Conservation (phyloP, 1,140 invertebrate genomes). For the Philopotamus ludificatus region DNA sequence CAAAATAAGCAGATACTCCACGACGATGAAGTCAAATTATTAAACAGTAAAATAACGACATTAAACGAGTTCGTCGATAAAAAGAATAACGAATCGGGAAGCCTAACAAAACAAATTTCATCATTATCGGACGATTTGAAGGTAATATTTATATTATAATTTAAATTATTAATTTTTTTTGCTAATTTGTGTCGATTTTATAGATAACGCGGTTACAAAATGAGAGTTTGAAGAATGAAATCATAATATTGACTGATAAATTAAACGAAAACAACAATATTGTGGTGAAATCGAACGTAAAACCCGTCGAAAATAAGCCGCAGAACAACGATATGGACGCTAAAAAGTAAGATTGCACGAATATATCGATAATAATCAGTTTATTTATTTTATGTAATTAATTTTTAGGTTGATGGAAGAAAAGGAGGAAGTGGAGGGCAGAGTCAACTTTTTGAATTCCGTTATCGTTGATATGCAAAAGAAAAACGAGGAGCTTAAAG, state of each 20-base stretch:
- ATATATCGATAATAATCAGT: not conserved
- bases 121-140: conserved; percentile 51
- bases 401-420: conserved; percentile 59
- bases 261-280: conserved; percentile 32
- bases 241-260: conserved; percentile 26
- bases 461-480: conserved; percentile 94
- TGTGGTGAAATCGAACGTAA: conserved; percentile 14
- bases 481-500: conserved; percentile 83
- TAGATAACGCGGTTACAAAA: not conserved
- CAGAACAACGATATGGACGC: conserved; percentile 2
- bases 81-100: conserved; percentile 48
- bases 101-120: conserved; percentile 48
- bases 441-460: conserved; percentile 92
- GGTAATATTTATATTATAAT: conserved; percentile 44
- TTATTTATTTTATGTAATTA: not conserved
- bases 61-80: conserved; percentile 48
- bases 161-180: not conserved
- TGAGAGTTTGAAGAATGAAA: conserved; percentile 27
- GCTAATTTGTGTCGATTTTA: not conserved
- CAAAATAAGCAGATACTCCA: conserved; percentile 47
- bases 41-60: conserved; percentile 47
- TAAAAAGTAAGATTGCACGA: conserved; percentile 3
- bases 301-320: not conserved
- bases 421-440: conserved; percentile 65
- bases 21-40: conserved; percentile 44